Percentiles rank a stretch among this genome's conserved stretches.
phyloP scores from a whole-genome alignment of 2,888 invertebrate genomes.

The Drosophila monieri region DNA sequence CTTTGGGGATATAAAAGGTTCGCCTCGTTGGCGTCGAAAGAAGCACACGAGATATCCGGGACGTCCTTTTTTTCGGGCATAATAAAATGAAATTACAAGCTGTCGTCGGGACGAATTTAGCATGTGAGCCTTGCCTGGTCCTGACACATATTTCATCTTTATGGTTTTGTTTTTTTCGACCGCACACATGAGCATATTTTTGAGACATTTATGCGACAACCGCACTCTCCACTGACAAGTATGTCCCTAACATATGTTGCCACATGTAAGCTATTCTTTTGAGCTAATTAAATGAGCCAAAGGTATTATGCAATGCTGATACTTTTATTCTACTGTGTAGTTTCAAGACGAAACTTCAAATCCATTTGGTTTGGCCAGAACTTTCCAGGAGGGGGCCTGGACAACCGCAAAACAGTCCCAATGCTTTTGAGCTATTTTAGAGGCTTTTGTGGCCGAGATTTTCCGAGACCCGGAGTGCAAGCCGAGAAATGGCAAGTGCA shows the following conservation, averaged over 20 bases:
- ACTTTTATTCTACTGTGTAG: background rate
- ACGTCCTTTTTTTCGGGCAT: constrained; percentile 33
- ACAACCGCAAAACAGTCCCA: constrained; percentile 39
- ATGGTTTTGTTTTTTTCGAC: constrained; percentile 37
- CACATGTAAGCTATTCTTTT: constrained; percentile 10
- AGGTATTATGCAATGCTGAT: background rate
- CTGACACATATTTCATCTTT: constrained; percentile 51
- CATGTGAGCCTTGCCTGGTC: constrained; percentile 30
- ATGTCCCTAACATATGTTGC: constrained; percentile 38
- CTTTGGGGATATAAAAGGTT: constrained; percentile 43
- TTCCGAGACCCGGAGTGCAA: constrained; percentile 30
- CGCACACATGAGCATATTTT: constrained; percentile 40
- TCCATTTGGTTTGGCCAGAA: background rate
- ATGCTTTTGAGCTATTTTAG: constrained; percentile 48
- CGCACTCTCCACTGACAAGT: constrained; percentile 30
- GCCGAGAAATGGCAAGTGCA: constrained; percentile 46
- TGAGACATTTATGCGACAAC: constrained; percentile 47
- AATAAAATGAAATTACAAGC: constrained; percentile 67
- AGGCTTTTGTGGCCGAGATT: constrained; percentile 30
- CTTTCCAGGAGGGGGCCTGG: constrained; percentile 12
- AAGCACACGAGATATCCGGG: constrained; percentile 18
- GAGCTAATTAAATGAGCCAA: constrained; percentile 24
- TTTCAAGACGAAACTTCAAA: background rate
- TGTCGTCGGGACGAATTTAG: constrained; percentile 49
- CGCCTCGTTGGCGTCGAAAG: constrained; percentile 29